Conservation (phyloP, 2,797 vertebrate genomes). For the Nannoperca australis region DNA sequence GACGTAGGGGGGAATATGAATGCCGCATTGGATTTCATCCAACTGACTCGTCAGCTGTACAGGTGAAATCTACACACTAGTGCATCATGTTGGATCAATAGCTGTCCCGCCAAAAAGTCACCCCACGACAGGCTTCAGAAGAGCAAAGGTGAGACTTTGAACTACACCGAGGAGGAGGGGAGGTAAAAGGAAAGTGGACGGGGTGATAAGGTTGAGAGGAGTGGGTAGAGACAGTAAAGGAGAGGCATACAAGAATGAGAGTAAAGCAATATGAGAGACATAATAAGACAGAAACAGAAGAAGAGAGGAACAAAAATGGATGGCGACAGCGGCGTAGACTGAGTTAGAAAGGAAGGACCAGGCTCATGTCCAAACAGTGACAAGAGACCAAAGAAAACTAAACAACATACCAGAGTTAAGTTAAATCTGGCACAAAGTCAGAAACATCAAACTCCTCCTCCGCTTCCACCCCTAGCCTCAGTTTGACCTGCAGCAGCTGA, state of each 20-base stretch:
- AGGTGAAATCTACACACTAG: constrained; percentile 74
- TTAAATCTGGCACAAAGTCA: constrained; percentile 44
- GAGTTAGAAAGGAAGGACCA: constrained; percentile 18
- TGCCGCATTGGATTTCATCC: constrained; percentile 72
- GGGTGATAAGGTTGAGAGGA: neutral
- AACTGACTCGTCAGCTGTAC: constrained; percentile 71
- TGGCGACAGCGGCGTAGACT: neutral
- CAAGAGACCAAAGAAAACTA: constrained; percentile 24
- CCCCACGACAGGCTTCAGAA: constrained; percentile 34
- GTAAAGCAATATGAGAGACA: neutral
- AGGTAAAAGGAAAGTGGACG: neutral
- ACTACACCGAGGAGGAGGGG: neutral
- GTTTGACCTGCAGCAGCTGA: constrained; percentile 54
- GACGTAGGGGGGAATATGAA: constrained; percentile 52
- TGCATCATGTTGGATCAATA: constrained; percentile 58
- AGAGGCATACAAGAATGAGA: neutral
- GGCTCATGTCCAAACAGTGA: neutral
- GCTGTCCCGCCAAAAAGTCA: constrained; percentile 63
- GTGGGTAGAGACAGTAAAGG: neutral
- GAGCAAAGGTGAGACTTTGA: constrained; percentile 30
- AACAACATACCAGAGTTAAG: constrained; percentile 35
- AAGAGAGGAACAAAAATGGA: neutral
- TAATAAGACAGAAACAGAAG: neutral
- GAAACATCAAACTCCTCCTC: constrained; percentile 16
- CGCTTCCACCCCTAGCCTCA: constrained; percentile 36